A percentile compares a stretch with the other conserved stretches of the same genome.
phyloP scores from a whole-genome alignment of 2,888 invertebrate species.

The Magallana nippona region DNA sequence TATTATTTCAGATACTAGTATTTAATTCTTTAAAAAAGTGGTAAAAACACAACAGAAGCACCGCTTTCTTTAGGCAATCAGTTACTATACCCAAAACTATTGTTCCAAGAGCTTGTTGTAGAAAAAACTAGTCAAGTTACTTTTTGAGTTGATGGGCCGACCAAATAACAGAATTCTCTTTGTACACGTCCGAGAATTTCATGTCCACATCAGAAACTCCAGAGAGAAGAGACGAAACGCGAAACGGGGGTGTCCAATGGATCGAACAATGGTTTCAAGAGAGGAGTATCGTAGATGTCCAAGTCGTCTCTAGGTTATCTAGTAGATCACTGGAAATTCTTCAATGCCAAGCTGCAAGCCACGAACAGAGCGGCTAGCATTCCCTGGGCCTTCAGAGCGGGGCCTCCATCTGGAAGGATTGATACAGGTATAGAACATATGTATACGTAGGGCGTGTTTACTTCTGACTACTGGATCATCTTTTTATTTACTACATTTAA shows the following conservation, averaged over 20 bases:
- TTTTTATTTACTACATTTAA: not conserved
- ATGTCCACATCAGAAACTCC: constrained; percentile 5
- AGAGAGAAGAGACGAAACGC: constrained; percentile 7
- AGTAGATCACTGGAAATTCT: not conserved
- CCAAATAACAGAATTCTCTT: not conserved
- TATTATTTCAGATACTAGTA: too few relatives aligned
- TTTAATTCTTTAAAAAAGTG: too few relatives aligned
- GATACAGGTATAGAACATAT: not conserved
- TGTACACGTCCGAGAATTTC: not conserved
- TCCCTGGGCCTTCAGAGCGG: constrained; percentile 37
- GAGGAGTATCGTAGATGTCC: constrained; percentile 10
- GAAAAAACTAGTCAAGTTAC: too few relatives aligned
- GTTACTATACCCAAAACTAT: too few relatives aligned
- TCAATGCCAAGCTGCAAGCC: constrained; percentile 24
- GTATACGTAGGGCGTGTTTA: not conserved
- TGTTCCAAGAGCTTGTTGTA: too few relatives aligned
- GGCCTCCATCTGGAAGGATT: constrained; percentile 38
- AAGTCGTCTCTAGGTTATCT: not conserved
- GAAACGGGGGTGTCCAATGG: constrained; percentile 1
- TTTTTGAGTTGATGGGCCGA: not conserved
- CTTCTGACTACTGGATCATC: not conserved
- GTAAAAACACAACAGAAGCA: too few relatives aligned
- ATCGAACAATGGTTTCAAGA: not conserved
- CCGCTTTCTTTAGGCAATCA: too few relatives aligned
- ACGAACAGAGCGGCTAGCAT: constrained; percentile 39